Evolutionary conservation across 2,888 invertebrate genomes (phyloP).

Genomic region (Campoplex capitator): DNA sequence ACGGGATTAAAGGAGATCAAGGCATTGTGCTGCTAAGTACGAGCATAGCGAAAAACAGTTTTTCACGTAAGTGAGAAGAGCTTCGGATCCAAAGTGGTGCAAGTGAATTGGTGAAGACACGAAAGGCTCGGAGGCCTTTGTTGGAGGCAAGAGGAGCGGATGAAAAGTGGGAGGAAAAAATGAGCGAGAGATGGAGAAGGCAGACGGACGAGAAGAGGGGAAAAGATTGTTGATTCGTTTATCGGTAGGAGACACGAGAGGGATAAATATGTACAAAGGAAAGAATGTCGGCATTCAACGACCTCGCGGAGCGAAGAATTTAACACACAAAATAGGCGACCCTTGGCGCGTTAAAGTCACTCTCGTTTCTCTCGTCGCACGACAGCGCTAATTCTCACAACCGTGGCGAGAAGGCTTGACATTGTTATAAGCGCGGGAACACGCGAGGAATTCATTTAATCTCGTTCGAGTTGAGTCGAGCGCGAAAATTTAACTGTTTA

Average conservation of each 20-base stretch:
- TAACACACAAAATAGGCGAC: conserved; percentile 19
- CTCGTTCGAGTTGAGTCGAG: conserved; percentile 28
- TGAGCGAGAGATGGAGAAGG: background rate
- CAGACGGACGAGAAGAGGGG: background rate
- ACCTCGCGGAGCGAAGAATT: conserved; percentile 39
- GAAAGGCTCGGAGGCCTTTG: conserved; percentile 29
- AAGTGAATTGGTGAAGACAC: conserved; percentile 51
- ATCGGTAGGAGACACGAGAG: conserved; percentile 14
- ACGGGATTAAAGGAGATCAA: conserved; percentile 19
- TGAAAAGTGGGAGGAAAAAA: background rate
- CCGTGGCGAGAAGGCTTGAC: conserved; percentile 44
- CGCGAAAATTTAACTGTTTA: background rate
- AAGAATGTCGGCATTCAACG: conserved; percentile 55
- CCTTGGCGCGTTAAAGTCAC: conserved; percentile 43
- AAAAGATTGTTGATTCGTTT: conserved; percentile 44
- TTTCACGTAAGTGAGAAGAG: conserved; percentile 47
- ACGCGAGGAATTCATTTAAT: conserved; percentile 60
- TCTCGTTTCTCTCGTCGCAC: conserved; percentile 48
- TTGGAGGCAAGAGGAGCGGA: background rate
- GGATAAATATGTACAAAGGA: conserved; percentile 33
- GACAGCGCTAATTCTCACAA: conserved; percentile 59
- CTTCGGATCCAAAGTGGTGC: conserved; percentile 32
- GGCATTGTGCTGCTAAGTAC: background rate
- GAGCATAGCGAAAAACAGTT: conserved; percentile 44
- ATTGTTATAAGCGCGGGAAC: conserved; percentile 56